Percentiles rank a stretch among this genome's conserved stretches.
Conservation (phyloP, 2,797 vertebrate genomes). For the Phoxinus dragarum region DNA sequence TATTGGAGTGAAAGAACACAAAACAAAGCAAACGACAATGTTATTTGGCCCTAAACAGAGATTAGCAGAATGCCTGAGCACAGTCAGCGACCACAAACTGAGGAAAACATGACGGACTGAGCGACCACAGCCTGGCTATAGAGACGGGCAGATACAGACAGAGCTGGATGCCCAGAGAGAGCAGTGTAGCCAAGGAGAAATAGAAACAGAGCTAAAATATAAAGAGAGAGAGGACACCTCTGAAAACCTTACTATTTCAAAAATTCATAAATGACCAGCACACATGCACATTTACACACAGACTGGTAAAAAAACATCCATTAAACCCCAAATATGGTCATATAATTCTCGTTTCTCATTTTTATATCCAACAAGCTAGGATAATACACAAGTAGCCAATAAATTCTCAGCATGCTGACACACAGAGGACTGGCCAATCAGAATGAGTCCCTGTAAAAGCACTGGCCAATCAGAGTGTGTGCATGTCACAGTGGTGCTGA, state of each 20-base stretch:
- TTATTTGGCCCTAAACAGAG: too few relatives aligned
- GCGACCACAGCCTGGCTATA: too few relatives aligned
- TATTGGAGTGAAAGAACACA: too few relatives aligned
- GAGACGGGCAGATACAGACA: too few relatives aligned
- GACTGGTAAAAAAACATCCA: background rate
- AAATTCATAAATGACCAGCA: conserved; percentile 8
- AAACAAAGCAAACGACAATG: too few relatives aligned
- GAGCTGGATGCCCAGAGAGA: too few relatives aligned
- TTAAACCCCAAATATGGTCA: background rate
- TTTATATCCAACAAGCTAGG: background rate
- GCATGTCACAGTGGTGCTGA: conserved; percentile 50
- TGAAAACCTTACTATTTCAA: background rate
- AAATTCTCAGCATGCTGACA: background rate
- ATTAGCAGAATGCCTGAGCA: too few relatives aligned
- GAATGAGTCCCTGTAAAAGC: background rate
- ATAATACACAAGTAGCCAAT: background rate
- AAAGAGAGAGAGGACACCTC: background rate
- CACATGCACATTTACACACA: conserved; percentile 1
- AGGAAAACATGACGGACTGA: too few relatives aligned
- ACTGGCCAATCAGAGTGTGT: background rate
- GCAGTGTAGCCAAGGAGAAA: too few relatives aligned
- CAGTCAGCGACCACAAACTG: too few relatives aligned
- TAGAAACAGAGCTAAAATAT: too few relatives aligned
- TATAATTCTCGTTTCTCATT: background rate
- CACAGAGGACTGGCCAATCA: background rate